Base-by-base conservation (phyloP, 1,140 invertebrate species). In the Polypedilum pembai region DNA sequence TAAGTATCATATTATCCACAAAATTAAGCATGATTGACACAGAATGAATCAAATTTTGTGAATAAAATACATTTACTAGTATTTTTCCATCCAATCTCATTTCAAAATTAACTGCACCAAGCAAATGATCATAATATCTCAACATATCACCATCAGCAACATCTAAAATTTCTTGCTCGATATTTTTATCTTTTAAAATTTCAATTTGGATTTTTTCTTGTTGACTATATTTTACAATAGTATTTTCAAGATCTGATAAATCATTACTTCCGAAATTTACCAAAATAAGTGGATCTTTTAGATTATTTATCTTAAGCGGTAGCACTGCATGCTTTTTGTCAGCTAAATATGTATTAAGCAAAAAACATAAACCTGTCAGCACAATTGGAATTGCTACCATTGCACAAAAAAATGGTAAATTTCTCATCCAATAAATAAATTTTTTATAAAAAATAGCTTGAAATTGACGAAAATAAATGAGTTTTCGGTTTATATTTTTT, bases 361-460 rank as follows among this genome's bases (percentile, higher is more conserved):
- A n/a, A 21, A 69, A 69, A 18, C 65, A 69, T 20, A 69, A 18
- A 18, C 17, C 3, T 7, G 65, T 69, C 20, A 69, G 5, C 17
- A 69, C 18, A 12, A 69, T 69, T 7, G 65, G 65, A 69, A 69
- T 69, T 69, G 65, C 65, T 8, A 69, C 65, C 65, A 69, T 69
- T 69, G 65, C 17, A 21, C 17, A 69, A 18, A 69, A 69, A 5
- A 69, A 69, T 69, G 65, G 65, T 21, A 69, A 69, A 69, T 69
- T 69, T 21, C 65, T 20, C 5, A 69, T 69, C 65, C 65, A 69
- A 76, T 79, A 82, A n/a, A 78, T 79, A 40, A 45, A 75, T 66
- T 82, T 82, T 40, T 82, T 82, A 73, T 82, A 82, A 8, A 79
- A 79, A 12, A 82, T 76, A 0, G 80, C 81, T 21, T 18, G 0